These are phyloP conservation scores for Archips crataeganus DNA, from an alignment of 2,888 invertebrate species.

Conservation along the genomic window DNA sequence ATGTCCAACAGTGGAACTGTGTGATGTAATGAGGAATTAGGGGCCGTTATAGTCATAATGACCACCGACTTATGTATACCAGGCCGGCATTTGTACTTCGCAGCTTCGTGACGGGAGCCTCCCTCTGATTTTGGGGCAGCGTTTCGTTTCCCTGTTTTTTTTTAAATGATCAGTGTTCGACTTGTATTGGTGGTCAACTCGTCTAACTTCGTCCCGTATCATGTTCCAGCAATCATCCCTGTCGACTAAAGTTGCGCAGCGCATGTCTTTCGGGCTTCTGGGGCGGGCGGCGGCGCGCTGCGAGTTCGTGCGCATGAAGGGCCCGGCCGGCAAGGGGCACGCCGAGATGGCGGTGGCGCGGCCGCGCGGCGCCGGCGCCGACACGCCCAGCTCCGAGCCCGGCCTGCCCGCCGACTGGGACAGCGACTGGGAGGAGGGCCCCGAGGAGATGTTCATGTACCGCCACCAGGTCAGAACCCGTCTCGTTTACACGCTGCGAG, in stretches of 20 bases:
- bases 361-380: slow-evolving; percentile 95
- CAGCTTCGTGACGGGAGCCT: too few species aligned
- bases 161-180: too few species aligned
- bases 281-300: slow-evolving; percentile 93
- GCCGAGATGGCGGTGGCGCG: slow-evolving; percentile 99
- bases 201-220: neutral
- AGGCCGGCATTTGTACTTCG: too few species aligned
- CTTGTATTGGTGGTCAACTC: too few species aligned
- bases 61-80: too few species aligned
- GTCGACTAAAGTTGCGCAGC: slow-evolving; percentile 97
- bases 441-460: slow-evolving; percentile 93
- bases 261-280: slow-evolving; percentile 97
- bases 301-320: slow-evolving; percentile 99
- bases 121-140: too few species aligned
- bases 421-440: slow-evolving; percentile 94
- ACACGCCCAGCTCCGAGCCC: slow-evolving; percentile 97
- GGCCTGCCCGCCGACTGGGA: slow-evolving; percentile 95
- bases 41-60: too few species aligned
- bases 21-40: too few species aligned
- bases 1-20: too few species aligned
- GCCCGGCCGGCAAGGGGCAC: slow-evolving; percentile 96
- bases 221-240: slow-evolving; percentile 93
- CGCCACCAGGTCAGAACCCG: slow-evolving; percentile 88
- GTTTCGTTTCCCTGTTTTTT: too few species aligned
- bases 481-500: too few species aligned